phyloP scores from a whole-genome alignment of 2,888 invertebrate species.

The Aradus depressus region DNA sequence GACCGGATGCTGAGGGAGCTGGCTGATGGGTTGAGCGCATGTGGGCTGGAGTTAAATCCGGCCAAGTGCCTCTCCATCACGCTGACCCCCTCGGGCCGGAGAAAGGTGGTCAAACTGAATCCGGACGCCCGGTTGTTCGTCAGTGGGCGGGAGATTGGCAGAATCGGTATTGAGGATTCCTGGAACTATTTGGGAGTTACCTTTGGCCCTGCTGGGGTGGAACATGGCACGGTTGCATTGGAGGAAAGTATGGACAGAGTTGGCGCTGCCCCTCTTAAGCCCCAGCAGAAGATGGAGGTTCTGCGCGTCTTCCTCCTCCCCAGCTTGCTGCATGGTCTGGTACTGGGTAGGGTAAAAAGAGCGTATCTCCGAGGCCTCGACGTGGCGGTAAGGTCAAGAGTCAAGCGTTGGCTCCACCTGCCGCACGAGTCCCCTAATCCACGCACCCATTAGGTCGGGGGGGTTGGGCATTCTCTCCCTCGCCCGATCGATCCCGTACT shows the following conservation, averaged over 20 bases:
- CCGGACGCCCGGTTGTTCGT: background rate
- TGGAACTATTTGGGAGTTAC: slow-evolving; percentile 34
- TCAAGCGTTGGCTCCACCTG: slow-evolving; percentile 33
- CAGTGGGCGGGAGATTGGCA: background rate
- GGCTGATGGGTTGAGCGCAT: too few species aligned
- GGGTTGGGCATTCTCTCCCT: slow-evolving; percentile 31
- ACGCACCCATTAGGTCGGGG: slow-evolving; percentile 31
- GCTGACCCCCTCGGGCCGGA: slow-evolving; percentile 29
- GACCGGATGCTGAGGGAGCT: too few species aligned
- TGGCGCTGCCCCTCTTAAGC: slow-evolving; percentile 35
- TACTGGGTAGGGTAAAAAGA: slow-evolving; percentile 31
- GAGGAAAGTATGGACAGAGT: slow-evolving; percentile 29
- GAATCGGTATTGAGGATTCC: background rate
- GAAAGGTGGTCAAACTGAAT: slow-evolving; percentile 20
- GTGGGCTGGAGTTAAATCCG: too few species aligned
- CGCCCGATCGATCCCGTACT: background rate
- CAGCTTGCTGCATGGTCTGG: slow-evolving; percentile 34
- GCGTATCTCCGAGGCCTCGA: slow-evolving; percentile 33
- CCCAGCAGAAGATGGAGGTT: slow-evolving; percentile 36
- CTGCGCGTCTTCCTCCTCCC: slow-evolving; percentile 36
- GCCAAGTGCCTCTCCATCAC: background rate
- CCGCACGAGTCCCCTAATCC: slow-evolving; percentile 34
- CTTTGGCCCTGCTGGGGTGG: slow-evolving; percentile 32
- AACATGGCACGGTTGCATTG: background rate
- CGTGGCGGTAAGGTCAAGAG: slow-evolving; percentile 30